These are phyloP conservation scores for Phyllotreta striolata DNA, from an alignment of 2,888 invertebrate species.

Conservation along the genomic window DNA sequence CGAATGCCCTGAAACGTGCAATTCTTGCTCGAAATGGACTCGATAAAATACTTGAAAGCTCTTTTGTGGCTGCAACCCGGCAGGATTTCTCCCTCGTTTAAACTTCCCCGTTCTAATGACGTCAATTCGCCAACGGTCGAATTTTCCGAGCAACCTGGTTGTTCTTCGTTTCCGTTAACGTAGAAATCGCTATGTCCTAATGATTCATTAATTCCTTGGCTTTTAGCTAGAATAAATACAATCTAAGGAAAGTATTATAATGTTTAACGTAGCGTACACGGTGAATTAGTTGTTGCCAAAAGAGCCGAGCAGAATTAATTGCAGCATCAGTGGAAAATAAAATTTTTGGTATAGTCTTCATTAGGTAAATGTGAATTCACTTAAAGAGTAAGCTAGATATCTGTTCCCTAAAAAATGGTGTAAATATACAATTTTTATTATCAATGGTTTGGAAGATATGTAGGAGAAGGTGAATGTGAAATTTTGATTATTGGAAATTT, in stretches of 20 bases:
- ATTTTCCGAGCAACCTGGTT: slow-evolving; percentile 58
- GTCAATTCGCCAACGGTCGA: slow-evolving; percentile 47
- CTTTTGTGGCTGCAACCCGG: slow-evolving; percentile 61
- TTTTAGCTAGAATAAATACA: slow-evolving; percentile 47
- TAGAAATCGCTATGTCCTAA: slow-evolving; percentile 60
- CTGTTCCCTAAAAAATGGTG: too few species aligned
- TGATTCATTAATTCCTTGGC: slow-evolving; percentile 56
- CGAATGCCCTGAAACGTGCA: slow-evolving; percentile 58
- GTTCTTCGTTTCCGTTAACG: slow-evolving; percentile 57
- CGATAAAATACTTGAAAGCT: slow-evolving; percentile 60
- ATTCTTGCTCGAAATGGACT: slow-evolving; percentile 53
- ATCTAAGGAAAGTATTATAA: slow-evolving; percentile 13
- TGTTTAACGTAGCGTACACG: not conserved
- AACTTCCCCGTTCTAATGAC: slow-evolving; percentile 49
- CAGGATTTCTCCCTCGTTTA: slow-evolving; percentile 55
- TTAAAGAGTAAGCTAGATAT: too few species aligned
- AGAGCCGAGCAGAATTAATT: too few species aligned
- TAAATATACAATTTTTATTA: too few species aligned
- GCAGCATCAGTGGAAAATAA: too few species aligned
- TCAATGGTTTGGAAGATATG: too few species aligned
- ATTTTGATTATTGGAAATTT: too few species aligned
- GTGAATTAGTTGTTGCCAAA: too few species aligned
- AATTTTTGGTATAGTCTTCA: too few species aligned
- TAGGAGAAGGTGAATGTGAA: too few species aligned
- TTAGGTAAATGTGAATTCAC: too few species aligned